Conservation (phyloP, 35 echinoderm and acorn worm genomes). For the Lytechinus pictus region DNA sequence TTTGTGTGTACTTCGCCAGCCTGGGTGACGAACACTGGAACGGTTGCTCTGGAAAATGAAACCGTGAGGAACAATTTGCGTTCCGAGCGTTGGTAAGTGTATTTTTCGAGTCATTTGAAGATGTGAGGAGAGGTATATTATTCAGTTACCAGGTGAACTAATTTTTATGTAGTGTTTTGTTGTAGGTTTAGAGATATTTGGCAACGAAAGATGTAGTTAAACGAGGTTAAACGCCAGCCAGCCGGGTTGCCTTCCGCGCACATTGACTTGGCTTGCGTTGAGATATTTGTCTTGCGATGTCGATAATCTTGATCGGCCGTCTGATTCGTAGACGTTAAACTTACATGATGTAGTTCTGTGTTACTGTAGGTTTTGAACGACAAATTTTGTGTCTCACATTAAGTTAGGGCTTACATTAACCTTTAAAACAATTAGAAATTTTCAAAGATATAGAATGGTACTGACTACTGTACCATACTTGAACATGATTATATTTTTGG, state of each 20-base stretch:
- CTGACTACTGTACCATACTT: too few species aligned
- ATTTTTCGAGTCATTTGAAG: neutral
- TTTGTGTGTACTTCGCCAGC: neutral
- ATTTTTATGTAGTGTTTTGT: neutral
- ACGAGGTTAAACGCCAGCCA: neutral
- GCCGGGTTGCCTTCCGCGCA: neutral
- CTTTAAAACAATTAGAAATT: too few species aligned
- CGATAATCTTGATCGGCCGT: neutral
- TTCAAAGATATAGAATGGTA: too few species aligned
- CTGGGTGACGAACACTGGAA: neutral
- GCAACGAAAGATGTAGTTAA: neutral
- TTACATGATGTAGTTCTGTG: too few species aligned
- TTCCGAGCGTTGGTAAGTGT: neutral
- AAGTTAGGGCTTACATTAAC: neutral
- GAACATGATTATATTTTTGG: too few species aligned
- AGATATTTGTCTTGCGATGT: neutral
- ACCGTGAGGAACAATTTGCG: neutral
- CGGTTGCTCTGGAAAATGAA: slow-evolving; percentile 9
- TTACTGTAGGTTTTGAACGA: too few species aligned
- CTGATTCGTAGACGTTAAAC: too few species aligned
- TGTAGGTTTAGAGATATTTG: neutral
- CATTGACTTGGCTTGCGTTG: too few species aligned
- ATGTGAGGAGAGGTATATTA: neutral
- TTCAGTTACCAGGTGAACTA: neutral
- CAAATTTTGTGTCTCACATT: neutral